Percentiles rank a stretch among this genome's conserved stretches.
These are phyloP conservation scores for Exocentrus adspersus DNA, from an alignment of 2,888 invertebrate species.

Conservation along the genomic window DNA sequence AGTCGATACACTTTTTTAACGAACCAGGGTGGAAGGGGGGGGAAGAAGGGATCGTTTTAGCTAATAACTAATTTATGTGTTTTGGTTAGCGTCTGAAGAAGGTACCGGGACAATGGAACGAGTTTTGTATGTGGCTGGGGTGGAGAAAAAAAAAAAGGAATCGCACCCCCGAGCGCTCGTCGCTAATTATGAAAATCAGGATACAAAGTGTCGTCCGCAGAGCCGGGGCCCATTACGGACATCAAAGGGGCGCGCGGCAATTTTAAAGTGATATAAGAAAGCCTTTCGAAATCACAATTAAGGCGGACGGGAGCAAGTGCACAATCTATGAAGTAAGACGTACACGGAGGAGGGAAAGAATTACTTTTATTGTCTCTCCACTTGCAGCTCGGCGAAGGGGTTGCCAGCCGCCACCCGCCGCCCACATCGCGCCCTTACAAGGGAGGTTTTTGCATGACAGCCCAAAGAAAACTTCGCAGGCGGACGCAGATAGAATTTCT, in stretches of 20 bases:
- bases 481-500: conserved; percentile 72
- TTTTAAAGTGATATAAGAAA: conserved; percentile 54
- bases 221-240: conserved; percentile 17
- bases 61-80: conserved; percentile 6
- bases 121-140: no score
- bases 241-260: conserved; percentile 45
- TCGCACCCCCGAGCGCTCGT: not conserved
- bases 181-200: conserved; percentile 20
- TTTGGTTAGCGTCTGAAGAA: no score
- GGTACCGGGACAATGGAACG: no score
- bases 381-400: conserved; percentile 59
- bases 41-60: not conserved
- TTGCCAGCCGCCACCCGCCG: conserved; percentile 46
- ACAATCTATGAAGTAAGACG: conserved; percentile 55
- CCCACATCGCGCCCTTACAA: conserved; percentile 44
- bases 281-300: conserved; percentile 54
- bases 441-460: conserved; percentile 62
- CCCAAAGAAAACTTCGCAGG: conserved; percentile 63
- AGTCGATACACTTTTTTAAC: conserved; percentile 18
- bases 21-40: not conserved
- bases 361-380: conserved; percentile 61
- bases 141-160: not conserved
- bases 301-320: conserved; percentile 50
- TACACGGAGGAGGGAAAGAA: conserved; percentile 57
- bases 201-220: conserved; percentile 12